Percentiles rank a stretch among this genome's conserved stretches.
phyloP scores from a whole-genome alignment of 2,888 invertebrate genomes.

The Drosophila paranaensis region DNA sequence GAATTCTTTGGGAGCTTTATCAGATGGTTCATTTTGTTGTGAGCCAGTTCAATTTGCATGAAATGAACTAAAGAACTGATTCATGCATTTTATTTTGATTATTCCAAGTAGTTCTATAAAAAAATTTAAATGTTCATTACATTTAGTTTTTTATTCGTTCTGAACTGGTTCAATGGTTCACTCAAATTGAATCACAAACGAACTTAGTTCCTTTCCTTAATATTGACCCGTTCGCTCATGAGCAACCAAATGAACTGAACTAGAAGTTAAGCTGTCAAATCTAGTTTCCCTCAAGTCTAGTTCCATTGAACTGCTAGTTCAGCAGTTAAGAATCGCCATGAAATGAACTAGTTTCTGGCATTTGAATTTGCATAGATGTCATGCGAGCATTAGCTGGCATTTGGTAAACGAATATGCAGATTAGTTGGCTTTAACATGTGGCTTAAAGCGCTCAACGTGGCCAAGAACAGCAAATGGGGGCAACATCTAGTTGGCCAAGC shows the following conservation, averaged over 20 bases:
- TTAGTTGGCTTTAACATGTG: slow-evolving; percentile 2
- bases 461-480: neutral
- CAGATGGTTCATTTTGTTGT: neutral
- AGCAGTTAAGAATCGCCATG: neutral
- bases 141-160: no score
- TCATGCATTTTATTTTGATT: neutral
- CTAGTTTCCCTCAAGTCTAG: neutral
- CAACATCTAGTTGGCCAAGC: neutral
- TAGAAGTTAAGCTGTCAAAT: neutral
- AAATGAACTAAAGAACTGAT: neutral
- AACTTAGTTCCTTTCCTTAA: neutral
- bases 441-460: slow-evolving; percentile 1
- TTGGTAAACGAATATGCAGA: neutral
- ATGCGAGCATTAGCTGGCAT: neutral
- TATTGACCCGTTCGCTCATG: neutral
- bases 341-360: neutral
- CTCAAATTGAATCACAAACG: neutral
- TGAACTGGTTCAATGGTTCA: no score
- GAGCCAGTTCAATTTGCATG: neutral
- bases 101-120: no score
- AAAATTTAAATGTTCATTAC: no score
- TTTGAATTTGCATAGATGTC: neutral
- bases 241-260: neutral
- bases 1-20: no score
- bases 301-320: neutral